Conservation (phyloP, 2,888 invertebrate species). For the Sialis fuliginosa region DNA sequence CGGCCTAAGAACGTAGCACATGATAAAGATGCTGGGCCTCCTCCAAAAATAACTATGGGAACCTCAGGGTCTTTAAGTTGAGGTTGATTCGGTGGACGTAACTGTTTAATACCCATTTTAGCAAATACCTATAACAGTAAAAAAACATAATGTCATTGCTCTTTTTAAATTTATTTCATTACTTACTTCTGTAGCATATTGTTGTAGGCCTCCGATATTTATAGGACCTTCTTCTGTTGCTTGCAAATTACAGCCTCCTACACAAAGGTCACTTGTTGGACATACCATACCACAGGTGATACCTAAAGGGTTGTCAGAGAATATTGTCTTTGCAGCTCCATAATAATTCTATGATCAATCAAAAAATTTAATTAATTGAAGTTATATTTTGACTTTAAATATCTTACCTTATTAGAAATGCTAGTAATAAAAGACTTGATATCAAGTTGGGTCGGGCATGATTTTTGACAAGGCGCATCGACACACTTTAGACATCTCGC, state of each 20-base stretch:
- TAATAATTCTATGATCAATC: slow-evolving; percentile 68
- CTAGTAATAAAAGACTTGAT: slow-evolving; percentile 93
- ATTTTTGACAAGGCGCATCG: slow-evolving; percentile 96
- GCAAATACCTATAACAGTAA: slow-evolving; percentile 54
- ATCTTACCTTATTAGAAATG: slow-evolving; percentile 74
- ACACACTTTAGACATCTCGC: slow-evolving; percentile 80
- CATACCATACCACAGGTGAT: slow-evolving; percentile 97
- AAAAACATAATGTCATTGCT: background rate
- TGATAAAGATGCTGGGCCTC: slow-evolving; percentile 90
- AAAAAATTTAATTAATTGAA: background rate
- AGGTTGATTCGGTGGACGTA: slow-evolving; percentile 52
- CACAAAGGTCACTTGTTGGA: slow-evolving; percentile 95
- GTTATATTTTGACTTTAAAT: background rate
- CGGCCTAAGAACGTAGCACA: slow-evolving; percentile 92
- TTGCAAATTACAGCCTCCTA: slow-evolving; percentile 92
- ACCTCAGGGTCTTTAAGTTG: slow-evolving; percentile 36
- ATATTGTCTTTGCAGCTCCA: slow-evolving; percentile 88
- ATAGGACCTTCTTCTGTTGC: slow-evolving; percentile 96
- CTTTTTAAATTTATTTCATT: slow-evolving; percentile 4
- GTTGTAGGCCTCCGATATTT: slow-evolving; percentile 96
- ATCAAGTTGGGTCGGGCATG: slow-evolving; percentile 95
- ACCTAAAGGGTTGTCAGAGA: slow-evolving; percentile 94
- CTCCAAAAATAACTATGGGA: slow-evolving; percentile 78
- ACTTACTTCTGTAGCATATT: slow-evolving; percentile 84
- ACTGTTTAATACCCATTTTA: slow-evolving; percentile 83